Base-by-base conservation (phyloP, 2,113 vertebrate species). In the Hyla sarda region DNA sequence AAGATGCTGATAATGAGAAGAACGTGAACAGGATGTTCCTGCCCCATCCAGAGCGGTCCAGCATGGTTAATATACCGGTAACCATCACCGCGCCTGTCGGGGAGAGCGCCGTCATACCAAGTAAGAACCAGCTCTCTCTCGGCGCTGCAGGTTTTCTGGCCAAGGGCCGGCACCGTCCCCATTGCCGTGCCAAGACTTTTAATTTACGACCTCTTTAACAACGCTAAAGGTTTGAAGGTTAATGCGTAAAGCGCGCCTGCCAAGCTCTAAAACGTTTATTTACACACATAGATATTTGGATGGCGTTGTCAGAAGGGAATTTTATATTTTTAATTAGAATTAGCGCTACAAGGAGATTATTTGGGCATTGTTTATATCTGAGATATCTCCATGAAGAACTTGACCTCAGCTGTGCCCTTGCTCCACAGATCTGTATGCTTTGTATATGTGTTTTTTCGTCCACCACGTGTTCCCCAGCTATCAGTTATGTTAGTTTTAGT, bases 1-100 rank as follows among this genome's bases (percentile, higher is more conserved):
- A 98, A 89, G 96, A 98, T 16, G 96, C 96, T 0, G 97, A 98
- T 90, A 97, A 98, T 90, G 96, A 97, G 93, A 96, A 92, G 78
- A 99, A 98, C 0, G 94, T 97, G 60, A 95, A 93, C 0, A 92
- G 93, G 50, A 96, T 96, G 83, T 94, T 93, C 5, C 93, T 94
- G 65, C 88, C 95, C 1, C 16, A 88, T 87, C 89, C 92, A 1
- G 91, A 96, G 62, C 93, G 93, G 83, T 92, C 93, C 84, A 94
- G 93, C 71, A 82, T 94, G 37, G 93, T 92, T 85, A 95, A 94
- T 47, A 90, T 96, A 71, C 97, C 97, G 0, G 96, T 96, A 82
- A 96, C 94, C 0, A 90, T 96, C 92, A 96, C 94, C 0, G 95
- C 94, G 54, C 96, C 96, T 0, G 95, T 95, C 0, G 96, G 95